phyloP scores from a whole-genome alignment of 1,140 invertebrate species.

The Drosophila virilis region DNA sequence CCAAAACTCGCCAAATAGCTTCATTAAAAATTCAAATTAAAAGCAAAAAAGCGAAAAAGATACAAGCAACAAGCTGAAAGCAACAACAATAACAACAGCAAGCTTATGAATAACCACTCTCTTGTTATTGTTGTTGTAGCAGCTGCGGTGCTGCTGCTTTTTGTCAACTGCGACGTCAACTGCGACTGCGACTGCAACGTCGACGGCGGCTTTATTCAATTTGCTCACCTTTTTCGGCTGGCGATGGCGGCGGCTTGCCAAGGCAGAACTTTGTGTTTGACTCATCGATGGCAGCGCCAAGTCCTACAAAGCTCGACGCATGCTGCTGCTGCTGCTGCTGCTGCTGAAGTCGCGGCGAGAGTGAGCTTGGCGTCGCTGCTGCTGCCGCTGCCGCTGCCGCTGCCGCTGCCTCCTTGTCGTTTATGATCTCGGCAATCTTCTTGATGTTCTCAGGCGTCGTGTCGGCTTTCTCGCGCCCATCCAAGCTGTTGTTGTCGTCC shows the following conservation, averaged over 20 bases:
- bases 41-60: conserved; percentile 25
- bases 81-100: conserved; percentile 34
- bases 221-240: conserved; percentile 76
- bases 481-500: conserved; percentile 69
- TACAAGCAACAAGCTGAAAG: conserved; percentile 48
- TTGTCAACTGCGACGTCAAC: conserved; percentile 14
- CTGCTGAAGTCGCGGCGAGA: conserved; percentile 40
- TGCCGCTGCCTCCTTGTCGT: conserved; percentile 39
- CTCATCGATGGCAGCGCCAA: conserved; percentile 78
- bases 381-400: conserved; percentile 21
- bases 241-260: conserved; percentile 76
- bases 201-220: conserved; percentile 11
- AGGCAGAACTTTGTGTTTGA: conserved; percentile 77
- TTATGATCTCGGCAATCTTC: conserved; percentile 81
- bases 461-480: conserved; percentile 78
- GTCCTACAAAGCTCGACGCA: conserved; percentile 59
- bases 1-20: conserved; percentile 68
- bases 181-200: neutral
- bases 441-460: conserved; percentile 81
- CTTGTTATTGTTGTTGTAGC: conserved; percentile 29
- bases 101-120: conserved; percentile 43
- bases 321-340: conserved; percentile 34
- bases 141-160: conserved; percentile 13
- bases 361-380: conserved; percentile 14
- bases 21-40: conserved; percentile 81